These are phyloP conservation scores for Trididemnum clinides DNA, from an alignment of 23 tunicate species.

Conservation along the genomic window DNA sequence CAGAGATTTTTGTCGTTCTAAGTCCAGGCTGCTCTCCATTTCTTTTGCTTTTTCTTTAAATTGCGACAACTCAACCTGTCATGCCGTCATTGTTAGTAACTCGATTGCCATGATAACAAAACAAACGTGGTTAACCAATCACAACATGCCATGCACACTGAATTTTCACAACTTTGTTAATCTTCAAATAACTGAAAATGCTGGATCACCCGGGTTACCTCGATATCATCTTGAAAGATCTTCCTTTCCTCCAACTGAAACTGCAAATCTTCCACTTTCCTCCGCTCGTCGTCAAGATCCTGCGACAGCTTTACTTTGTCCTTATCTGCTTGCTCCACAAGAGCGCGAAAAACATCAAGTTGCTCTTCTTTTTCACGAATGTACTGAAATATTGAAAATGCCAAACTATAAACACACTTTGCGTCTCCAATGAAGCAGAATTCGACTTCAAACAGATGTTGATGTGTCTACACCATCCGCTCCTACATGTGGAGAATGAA, in stretches of 20 bases:
- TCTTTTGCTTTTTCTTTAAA: constrained; percentile 39
- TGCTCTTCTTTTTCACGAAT: constrained; percentile 61
- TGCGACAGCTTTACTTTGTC: constrained; percentile 58
- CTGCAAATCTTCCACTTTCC: constrained; percentile 72
- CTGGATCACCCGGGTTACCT: constrained; percentile 35
- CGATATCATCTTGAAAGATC: constrained; percentile 72
- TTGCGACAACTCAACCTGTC: constrained; percentile 51
- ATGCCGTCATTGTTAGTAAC: not conserved
- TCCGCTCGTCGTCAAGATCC: constrained; percentile 76
- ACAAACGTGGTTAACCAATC: too few relatives aligned
- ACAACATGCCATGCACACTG: not conserved
- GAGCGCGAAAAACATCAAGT: constrained; percentile 42
- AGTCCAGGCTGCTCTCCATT: constrained; percentile 50
- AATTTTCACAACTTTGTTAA: too few relatives aligned
- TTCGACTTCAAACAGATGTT: too few relatives aligned
- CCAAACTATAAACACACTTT: too few relatives aligned
- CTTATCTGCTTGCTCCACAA: constrained; percentile 67
- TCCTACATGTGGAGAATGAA: too few relatives aligned
- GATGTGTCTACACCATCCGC: too few relatives aligned
- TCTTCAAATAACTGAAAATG: too few relatives aligned
- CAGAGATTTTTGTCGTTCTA: constrained; percentile 55
- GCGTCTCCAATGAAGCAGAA: too few relatives aligned
- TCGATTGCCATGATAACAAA: too few relatives aligned
- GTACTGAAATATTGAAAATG: constrained; percentile 6
- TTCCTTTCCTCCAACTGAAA: constrained; percentile 85